Evolutionary conservation across 2,888 invertebrate genomes (phyloP), one percentile per base, ranked within the genome.

Genomic region (Syritta pipiens): DNA sequence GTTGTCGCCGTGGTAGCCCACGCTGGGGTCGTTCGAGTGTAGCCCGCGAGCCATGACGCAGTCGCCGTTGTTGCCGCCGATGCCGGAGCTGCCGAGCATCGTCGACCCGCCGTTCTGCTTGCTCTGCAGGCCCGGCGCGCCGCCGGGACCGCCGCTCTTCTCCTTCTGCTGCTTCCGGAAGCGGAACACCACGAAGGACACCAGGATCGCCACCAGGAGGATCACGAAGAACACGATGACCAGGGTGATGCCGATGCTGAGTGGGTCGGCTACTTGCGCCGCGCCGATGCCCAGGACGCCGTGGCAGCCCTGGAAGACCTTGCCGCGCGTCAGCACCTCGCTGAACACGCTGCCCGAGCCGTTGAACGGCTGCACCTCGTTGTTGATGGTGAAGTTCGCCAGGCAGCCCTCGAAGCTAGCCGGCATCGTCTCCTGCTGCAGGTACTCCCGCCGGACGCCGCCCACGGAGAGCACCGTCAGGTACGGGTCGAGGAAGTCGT

Each of bases 161-260:
- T 96, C 96, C 88, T 95, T 94, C 86, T 94, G 95, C 86, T 96
- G 95, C 59, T 95, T 94, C 12, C 97, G 92, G 79, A 97, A 91
- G 40, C 97, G 93, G 88, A 97, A 97, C 35, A 97, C 95, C n/a
- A 97, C 92, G 85, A 97, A 97, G 48, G 96, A 97, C 14, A 95
- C 95, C 65, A 96, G 91, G 84, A 97, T 96, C 9, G 96, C 96
- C 7, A 97, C 94, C 53, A 97, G 91, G 9, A 97, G 90, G 72
- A 97, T 94, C 4, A 96, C 94, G 86, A 98, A 97, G 90, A 98
- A 97, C 19, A 96, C 96, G 81, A 97, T 96, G 14, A 98, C 97
- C 26, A 98, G 90, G 0, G 97, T 97, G 69, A 98, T 94, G 59
- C 97, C 98, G 77, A 97, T 96, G 84, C 95, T 96, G 5, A 98